Evolutionary conservation across 2,888 invertebrate genomes (phyloP).

Genomic region (Drosophila demipolita): DNA sequence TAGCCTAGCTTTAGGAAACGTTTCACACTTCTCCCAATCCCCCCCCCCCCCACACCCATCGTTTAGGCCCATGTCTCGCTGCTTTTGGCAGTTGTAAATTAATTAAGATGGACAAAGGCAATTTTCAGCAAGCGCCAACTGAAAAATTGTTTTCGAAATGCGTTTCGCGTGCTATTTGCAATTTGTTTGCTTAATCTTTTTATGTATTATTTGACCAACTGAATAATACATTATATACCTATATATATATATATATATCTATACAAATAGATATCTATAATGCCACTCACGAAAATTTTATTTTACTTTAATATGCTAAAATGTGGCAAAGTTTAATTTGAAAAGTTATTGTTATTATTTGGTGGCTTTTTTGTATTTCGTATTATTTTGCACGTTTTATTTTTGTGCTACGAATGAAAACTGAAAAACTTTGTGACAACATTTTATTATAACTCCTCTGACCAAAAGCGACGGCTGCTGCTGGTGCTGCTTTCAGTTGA

Average conservation of each 20-base stretch:
- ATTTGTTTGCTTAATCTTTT: constrained; percentile 27
- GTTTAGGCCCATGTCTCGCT: not conserved
- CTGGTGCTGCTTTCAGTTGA: constrained; percentile 43
- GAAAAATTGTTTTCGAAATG: constrained; percentile 37
- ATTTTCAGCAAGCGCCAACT: constrained; percentile 55
- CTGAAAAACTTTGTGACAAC: constrained; percentile 75
- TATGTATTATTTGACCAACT: constrained; percentile 17
- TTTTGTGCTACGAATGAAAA: constrained; percentile 40
- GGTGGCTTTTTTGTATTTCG: constrained; percentile 38
- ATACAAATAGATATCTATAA: constrained; percentile 15
- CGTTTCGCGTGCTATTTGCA: constrained; percentile 21
- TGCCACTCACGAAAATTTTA: constrained; percentile 66
- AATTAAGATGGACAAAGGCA: constrained; percentile 78
- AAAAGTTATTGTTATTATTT: constrained; percentile 77
- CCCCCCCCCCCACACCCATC: too few species aligned
- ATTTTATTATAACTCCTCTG: constrained; percentile 78
- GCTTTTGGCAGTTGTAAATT: constrained; percentile 59
- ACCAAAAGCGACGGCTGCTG: constrained; percentile 27
- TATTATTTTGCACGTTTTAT: constrained; percentile 28
- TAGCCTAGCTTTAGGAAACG: not conserved
- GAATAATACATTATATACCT: constrained; percentile 1
- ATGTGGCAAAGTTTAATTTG: constrained; percentile 79
- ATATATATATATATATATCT: not conserved
- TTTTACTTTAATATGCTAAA: constrained; percentile 60
- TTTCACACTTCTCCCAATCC: not conserved